Evolutionary conservation across 2,797 vertebrate species (phyloP).

Genomic region (Micromesistius poutassou): DNA sequence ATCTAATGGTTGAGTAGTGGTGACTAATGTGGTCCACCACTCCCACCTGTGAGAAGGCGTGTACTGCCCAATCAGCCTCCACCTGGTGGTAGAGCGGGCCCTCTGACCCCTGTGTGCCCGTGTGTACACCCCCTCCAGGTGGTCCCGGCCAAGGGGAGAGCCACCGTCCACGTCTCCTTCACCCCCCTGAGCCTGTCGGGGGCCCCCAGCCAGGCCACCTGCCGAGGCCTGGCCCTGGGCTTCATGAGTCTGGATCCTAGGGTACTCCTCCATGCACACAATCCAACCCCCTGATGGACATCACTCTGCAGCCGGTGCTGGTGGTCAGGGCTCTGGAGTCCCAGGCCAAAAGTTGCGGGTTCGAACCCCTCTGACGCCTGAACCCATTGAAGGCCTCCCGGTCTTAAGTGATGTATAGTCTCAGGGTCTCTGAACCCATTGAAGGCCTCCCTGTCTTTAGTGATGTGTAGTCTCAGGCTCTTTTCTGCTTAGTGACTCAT

Average conservation of each 20-base stretch:
- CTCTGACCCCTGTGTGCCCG: not conserved
- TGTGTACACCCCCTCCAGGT: slow-evolving; percentile 68
- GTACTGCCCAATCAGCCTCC: not conserved
- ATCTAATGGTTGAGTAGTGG: not conserved
- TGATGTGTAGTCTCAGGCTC: too few relatives aligned
- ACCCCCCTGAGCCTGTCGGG: slow-evolving; percentile 74
- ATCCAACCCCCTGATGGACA: not conserved
- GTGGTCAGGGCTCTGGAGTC: too few relatives aligned
- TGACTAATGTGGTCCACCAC: not conserved
- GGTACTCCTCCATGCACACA: slow-evolving; percentile 61
- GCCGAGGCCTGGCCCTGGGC: slow-evolving; percentile 75
- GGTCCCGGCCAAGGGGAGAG: slow-evolving; percentile 79
- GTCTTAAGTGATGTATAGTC: too few relatives aligned
- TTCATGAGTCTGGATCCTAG: slow-evolving; percentile 84
- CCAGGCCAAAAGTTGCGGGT: not conserved
- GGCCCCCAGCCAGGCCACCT: slow-evolving; percentile 57
- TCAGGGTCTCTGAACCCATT: slow-evolving; percentile 54
- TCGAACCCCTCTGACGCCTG: slow-evolving; percentile 27
- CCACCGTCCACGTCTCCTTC: slow-evolving; percentile 79
- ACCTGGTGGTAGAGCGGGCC: not conserved
- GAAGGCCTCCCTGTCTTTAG: not conserved
- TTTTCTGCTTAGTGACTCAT: not conserved
- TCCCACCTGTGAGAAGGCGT: not conserved
- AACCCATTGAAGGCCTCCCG: slow-evolving; percentile 53
- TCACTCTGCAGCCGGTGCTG: not conserved